Base-by-base conservation (phyloP, 1,140 invertebrate genomes). In the Drosophila littoralis region DNA sequence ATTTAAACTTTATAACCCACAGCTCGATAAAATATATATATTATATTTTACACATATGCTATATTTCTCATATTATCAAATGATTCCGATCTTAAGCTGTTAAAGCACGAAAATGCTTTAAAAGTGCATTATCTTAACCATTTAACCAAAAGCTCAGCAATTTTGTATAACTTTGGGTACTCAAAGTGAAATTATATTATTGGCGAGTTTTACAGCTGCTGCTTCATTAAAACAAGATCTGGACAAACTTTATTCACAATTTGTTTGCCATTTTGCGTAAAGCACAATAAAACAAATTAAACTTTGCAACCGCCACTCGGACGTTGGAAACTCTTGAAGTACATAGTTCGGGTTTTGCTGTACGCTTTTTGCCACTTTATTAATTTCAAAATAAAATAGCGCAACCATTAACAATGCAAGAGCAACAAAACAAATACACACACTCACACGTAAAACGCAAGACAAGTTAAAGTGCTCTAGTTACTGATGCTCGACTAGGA, bases 361-460 rank as follows among this genome's bases (percentile, higher is more conserved):
- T 68, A 77, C 50, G 38, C 67, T 73, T 77, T 81, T 57, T 75
- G 71, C 61, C 84, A 90, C 80, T 85, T 85, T 89, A 84, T 85
- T 90, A 85, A 90, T 89, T 89, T 90, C 74, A 72, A 85, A 90
- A 90, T 79, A 85, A 89, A 88, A 84, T 72, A 75, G 69, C 63
- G 72, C 69, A 73, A 78, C 85, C 75, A 89, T 89, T 84, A 81
- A 85, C 81, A 81, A 85, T 65, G 54, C 71, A 65, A 38, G 13
- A 58, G 48, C 48, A 63, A 38, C 43, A 67, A 54, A 68, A 43
- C 40, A 63, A 69, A 65, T 48, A 67, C 58, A 76, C 68, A 43
- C 42, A 54, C 36, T 38, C 43, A 15, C 58, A 63, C 52, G 57
- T 45, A 46, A 13, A 22, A 46, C 5, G 17, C 45, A 10, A 48